Conservation (phyloP, 2,888 invertebrate genomes). For the Polydrusus tereticollis region DNA sequence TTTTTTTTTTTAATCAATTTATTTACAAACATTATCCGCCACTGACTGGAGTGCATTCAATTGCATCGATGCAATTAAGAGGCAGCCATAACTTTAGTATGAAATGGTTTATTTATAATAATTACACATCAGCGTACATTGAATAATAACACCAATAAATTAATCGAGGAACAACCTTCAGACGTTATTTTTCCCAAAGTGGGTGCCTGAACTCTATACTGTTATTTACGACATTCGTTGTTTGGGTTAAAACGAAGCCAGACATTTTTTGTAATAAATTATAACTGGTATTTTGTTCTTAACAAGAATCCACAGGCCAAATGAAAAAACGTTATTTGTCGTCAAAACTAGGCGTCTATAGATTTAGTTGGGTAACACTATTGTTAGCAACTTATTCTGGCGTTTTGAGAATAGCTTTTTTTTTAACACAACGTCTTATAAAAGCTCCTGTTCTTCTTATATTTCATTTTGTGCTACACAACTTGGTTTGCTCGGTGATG, state of each 20-base stretch:
- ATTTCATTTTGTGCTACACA: no score
- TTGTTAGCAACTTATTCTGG: no score
- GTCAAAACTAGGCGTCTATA: no score
- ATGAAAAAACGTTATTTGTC: not conserved
- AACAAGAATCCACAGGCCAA: no score
- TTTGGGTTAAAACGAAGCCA: not conserved
- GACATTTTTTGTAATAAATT: not conserved
- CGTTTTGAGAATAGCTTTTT: no score
- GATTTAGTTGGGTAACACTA: no score
- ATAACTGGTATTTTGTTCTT: slow-evolving; percentile 24
- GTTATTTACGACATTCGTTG: slow-evolving; percentile 15
- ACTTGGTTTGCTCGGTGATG: no score
- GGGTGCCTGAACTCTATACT: slow-evolving; percentile 19
- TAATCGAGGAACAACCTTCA: slow-evolving; percentile 19
- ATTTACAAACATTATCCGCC: not conserved
- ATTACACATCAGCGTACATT: slow-evolving; percentile 32
- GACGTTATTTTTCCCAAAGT: slow-evolving; percentile 19
- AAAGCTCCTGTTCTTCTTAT: no score
- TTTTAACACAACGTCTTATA: no score
- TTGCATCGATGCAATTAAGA: slow-evolving; percentile 1
- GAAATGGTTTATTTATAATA: slow-evolving; percentile 34
- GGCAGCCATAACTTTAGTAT: not conserved
- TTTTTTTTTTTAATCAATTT: no score
- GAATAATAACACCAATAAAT: slow-evolving; percentile 34
- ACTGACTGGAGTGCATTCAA: slow-evolving; percentile 9